Evolutionary conservation across 2,888 invertebrate genomes (phyloP), one percentile per base, ranked within the genome.

Genomic region (Autographa pulchrina): DNA sequence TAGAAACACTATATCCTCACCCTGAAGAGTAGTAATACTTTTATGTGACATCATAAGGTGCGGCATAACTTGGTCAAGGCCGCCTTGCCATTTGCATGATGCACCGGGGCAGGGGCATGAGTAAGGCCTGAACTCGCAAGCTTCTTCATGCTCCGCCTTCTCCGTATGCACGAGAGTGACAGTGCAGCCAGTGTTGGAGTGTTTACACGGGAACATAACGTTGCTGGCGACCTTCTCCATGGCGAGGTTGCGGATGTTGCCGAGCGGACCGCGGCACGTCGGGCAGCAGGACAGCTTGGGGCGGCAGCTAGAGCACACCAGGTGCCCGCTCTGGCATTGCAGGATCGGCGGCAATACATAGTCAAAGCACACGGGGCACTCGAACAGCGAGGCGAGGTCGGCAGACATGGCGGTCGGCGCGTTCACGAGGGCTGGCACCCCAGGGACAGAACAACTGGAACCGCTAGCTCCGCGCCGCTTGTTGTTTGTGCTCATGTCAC

Each of bases 191-290:
- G 99, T 99, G 83, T 98, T 98, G 69, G 98, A 98, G 96, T 99
- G 99, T 96, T 99, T 99, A 96, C 99, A 99, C 0, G 99, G 99
- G 90, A 99, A 99, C 97, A 99, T 98, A 62, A 99, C 98, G 87
- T 99, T 99, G 86, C 98, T 98, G 56, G 99, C 99, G 52, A 99
- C 99, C 94, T 99, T 99, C 92, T 99, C 99, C 99, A 99, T 99
- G 43, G 99, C 99, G 90, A 99, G 96, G 95, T 99, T 99, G 81
- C 99, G 97, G 87, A 99, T 99, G 93, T 99, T 99, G 94, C 98
- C 98, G 90, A 99, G 96, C 48, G 99, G 99, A 74, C 99, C 99
- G 78, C 99, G 97, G 92, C 99, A 99, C 75, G 99, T 99, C 60
- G 99, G 99, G 94, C 99, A 99, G 93, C 99, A 99, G 80, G 98